A percentile compares a stretch with the other conserved stretches of the same genome.
Evolutionary conservation across 2,797 vertebrate species (phyloP).

Genomic region (Paedocypris micromegethes): DNA sequence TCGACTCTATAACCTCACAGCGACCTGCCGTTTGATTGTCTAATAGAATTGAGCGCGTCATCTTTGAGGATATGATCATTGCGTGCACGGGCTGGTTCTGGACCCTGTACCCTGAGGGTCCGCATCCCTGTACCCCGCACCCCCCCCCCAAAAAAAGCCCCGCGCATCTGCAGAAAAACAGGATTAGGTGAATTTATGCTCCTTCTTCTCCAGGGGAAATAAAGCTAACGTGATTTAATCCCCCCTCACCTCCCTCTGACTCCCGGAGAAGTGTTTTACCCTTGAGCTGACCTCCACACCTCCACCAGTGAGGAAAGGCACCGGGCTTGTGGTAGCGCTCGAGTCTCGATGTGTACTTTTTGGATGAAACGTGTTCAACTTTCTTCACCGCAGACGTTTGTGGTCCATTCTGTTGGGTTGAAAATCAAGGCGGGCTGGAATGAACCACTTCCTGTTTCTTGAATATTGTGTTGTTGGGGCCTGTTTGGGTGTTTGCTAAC

Average conservation of each 20-base stretch:
- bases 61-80: slow-evolving; percentile 65
- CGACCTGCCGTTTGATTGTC: slow-evolving; percentile 36
- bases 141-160: slow-evolving; percentile 34
- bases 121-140: slow-evolving; percentile 15
- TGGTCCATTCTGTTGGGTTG: no score
- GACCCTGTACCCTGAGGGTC: slow-evolving; percentile 57
- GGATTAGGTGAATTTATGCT: slow-evolving; percentile 79
- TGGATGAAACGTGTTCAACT: slow-evolving; percentile 23
- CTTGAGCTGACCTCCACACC: slow-evolving; percentile 78
- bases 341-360: slow-evolving; percentile 25
- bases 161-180: slow-evolving; percentile 66
- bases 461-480: slow-evolving; percentile 37
- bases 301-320: slow-evolving; percentile 60
- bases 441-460: slow-evolving; percentile 67
- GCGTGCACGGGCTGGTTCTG: slow-evolving; percentile 51
- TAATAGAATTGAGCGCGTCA: slow-evolving; percentile 62
- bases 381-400: no score
- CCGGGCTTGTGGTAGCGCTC: slow-evolving; percentile 45
- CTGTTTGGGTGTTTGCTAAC: slow-evolving; percentile 13
- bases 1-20: slow-evolving; percentile 4
- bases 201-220: slow-evolving; percentile 58
- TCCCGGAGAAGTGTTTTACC: slow-evolving; percentile 75
- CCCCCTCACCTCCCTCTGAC: slow-evolving; percentile 77
- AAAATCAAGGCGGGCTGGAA: no score
- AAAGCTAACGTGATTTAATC: slow-evolving; percentile 76